These are phyloP conservation scores for Drosophila baimaii DNA, from an alignment of 1,140 invertebrate genomes.

Conservation along the genomic window DNA sequence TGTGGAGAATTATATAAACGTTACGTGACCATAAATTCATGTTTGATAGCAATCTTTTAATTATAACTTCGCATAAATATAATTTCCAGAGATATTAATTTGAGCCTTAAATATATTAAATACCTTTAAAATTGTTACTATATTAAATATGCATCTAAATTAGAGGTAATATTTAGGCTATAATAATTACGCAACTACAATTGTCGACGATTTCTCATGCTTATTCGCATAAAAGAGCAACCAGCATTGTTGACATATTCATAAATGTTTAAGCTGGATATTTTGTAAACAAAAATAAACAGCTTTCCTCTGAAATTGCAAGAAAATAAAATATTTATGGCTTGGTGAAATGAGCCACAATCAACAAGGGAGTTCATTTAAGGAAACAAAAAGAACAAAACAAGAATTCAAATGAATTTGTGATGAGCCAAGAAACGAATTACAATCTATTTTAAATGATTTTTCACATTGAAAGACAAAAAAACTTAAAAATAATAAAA, in stretches of 20 bases:
- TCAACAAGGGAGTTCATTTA: slow-evolving; percentile 7
- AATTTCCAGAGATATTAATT: not conserved
- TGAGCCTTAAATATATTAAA: not conserved
- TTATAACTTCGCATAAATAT: not conserved
- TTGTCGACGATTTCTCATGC: not conserved
- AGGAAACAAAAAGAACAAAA: not conserved
- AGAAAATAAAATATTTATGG: slow-evolving; percentile 20
- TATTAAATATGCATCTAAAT: not conserved
- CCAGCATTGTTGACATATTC: slow-evolving; percentile 4
- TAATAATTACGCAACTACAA: not conserved
- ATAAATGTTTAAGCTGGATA: slow-evolving; percentile 14
- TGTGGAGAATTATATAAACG: slow-evolving; percentile 42
- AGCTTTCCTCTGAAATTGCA: not conserved
- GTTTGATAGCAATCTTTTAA: slow-evolving; percentile 26
- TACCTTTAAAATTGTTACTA: not conserved
- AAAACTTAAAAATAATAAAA: not conserved
- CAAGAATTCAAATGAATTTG: slow-evolving; percentile 9
- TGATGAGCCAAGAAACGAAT: not conserved
- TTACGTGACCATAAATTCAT: slow-evolving; percentile 42
- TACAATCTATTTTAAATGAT: slow-evolving; percentile 5
- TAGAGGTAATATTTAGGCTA: not conserved
- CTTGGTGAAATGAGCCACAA: slow-evolving; percentile 6
- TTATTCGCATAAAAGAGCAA: not conserved
- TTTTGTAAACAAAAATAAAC: not conserved
- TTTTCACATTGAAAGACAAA: not conserved